Conservation (phyloP, 2,797 vertebrate species). For the Yasuhikotakia modesta region DNA sequence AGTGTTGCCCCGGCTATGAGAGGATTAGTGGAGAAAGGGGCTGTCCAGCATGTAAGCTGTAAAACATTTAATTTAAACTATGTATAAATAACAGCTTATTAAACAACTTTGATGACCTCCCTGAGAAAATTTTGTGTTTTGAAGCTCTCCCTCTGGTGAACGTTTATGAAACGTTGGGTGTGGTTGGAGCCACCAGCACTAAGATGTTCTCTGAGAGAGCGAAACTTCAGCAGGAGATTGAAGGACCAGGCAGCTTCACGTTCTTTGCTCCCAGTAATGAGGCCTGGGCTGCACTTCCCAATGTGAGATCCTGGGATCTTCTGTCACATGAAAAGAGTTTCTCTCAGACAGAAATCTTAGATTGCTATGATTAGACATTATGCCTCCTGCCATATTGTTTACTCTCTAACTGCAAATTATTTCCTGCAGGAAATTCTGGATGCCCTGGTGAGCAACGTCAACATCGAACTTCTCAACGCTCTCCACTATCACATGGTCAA, state of each 20-base stretch:
- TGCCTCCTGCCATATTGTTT: no score
- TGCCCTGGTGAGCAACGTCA: constrained; percentile 96
- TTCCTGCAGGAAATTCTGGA: constrained; percentile 99
- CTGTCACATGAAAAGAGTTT: no score
- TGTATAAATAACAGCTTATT: no score
- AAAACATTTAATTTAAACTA: no score
- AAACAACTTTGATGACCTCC: no score
- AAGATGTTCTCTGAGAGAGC: constrained; percentile 92
- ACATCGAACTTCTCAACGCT: constrained; percentile 96
- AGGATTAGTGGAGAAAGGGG: constrained; percentile 91
- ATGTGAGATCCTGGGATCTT: constrained; percentile 76
- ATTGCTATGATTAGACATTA: no score
- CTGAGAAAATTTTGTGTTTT: no score
- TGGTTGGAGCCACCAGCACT: constrained; percentile 88
- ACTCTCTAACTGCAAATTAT: no score
- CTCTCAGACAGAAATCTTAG: no score
- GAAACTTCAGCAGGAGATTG: constrained; percentile 87
- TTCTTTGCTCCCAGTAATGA: constrained; percentile 97
- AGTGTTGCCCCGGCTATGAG: constrained; percentile 97
- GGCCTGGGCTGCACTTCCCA: constrained; percentile 88
- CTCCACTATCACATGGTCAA: constrained; percentile 97
- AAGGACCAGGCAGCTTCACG: constrained; percentile 93
- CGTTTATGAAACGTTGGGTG: constrained; percentile 90
- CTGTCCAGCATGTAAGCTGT: constrained; percentile 92
- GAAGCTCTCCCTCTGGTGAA: constrained; percentile 91